Evolutionary conservation across 2,888 invertebrate species (phyloP).

Genomic region (Autographa gamma): DNA sequence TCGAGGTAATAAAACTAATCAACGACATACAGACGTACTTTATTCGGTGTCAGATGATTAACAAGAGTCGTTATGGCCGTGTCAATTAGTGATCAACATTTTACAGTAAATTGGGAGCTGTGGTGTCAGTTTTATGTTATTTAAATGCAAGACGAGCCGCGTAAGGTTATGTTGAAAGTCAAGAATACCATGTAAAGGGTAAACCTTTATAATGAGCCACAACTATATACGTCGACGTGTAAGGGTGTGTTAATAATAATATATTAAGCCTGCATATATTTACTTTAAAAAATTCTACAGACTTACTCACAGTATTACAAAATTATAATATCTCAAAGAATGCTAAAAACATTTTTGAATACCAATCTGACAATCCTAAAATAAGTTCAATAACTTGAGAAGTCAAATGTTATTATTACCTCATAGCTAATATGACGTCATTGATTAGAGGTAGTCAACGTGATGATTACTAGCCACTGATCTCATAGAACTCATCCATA

Average conservation of each 20-base stretch:
- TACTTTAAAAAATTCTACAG: neutral
- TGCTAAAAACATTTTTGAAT: neutral
- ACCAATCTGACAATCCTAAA: conserved; percentile 33
- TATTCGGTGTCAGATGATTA: conserved; percentile 43
- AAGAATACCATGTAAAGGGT: neutral
- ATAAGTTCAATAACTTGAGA: conserved; percentile 31
- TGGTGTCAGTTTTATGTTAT: conserved; percentile 18
- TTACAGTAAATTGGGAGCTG: conserved; percentile 31
- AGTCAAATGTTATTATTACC: conserved; percentile 30
- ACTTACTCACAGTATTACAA: too few species aligned
- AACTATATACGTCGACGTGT: conserved; percentile 4
- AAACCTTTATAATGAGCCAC: conserved; percentile 4
- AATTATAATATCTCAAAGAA: too few species aligned
- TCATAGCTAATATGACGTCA: conserved; percentile 43
- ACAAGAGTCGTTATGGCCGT: conserved; percentile 46
- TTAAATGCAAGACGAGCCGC: neutral
- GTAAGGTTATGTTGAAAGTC: conserved; percentile 4
- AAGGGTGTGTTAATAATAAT: neutral
- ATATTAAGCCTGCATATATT: neutral
- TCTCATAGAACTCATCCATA: conserved; percentile 23
- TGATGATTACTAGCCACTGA: conserved; percentile 20
- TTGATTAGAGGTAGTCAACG: conserved; percentile 26
- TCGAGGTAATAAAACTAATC: conserved; percentile 45
- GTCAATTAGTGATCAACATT: conserved; percentile 49
- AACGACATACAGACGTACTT: conserved; percentile 30